These are phyloP conservation scores for Tenodera sinensis DNA, from an alignment of 2,888 invertebrate genomes.

Conservation along the genomic window DNA sequence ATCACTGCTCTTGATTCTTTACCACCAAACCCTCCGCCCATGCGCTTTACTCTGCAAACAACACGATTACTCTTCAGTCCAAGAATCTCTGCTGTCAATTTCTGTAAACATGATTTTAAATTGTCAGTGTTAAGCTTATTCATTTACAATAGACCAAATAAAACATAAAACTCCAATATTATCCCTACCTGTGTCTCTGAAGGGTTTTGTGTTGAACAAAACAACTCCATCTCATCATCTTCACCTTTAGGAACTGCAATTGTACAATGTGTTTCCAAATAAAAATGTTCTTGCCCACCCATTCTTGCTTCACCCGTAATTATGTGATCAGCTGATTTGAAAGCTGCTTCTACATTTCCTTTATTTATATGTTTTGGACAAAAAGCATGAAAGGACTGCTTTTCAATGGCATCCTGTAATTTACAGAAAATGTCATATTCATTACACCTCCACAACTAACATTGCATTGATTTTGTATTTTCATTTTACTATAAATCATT, in stretches of 20 bases:
- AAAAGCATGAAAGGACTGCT: conserved; percentile 64
- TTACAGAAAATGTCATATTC: too few species aligned
- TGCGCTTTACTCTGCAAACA: conserved; percentile 72
- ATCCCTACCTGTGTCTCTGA: conserved; percentile 61
- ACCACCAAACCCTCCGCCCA: conserved; percentile 96
- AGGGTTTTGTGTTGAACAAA: conserved; percentile 81
- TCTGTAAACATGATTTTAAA: conserved; percentile 46
- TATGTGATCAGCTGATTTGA: conserved; percentile 66
- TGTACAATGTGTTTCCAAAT: conserved; percentile 81
- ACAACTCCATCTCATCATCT: conserved; percentile 80
- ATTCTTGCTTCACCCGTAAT: conserved; percentile 74
- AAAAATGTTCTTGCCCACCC: conserved; percentile 96
- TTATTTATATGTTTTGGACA: conserved; percentile 56
- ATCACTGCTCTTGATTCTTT: conserved; percentile 76
- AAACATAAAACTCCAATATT: background rate
- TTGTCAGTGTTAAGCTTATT: background rate
- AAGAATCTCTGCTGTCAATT: conserved; percentile 64
- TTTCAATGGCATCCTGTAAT: conserved; percentile 67
- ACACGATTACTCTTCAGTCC: conserved; percentile 71
- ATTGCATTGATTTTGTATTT: too few species aligned
- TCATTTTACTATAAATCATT: too few species aligned
- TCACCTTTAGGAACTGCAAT: conserved; percentile 71
- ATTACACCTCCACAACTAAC: too few species aligned
- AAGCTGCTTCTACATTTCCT: conserved; percentile 66
- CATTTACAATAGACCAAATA: background rate